Evolutionary conservation across 1,140 invertebrate species (phyloP).

Genomic region (Cyclina sinensis): DNA sequence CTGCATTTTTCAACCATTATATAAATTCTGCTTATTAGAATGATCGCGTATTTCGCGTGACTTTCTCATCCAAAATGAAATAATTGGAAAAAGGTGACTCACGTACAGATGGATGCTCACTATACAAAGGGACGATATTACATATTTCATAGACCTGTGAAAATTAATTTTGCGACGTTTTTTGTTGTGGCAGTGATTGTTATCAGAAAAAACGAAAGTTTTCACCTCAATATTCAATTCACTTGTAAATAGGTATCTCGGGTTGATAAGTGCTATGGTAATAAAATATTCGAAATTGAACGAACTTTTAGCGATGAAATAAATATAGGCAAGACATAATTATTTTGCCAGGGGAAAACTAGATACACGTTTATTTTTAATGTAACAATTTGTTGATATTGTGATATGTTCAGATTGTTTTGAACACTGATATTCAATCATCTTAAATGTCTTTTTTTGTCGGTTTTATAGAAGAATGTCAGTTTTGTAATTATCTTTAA

Average conservation of each 20-base stretch:
- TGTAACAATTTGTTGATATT: conserved; percentile 19
- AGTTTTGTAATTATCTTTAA: not conserved
- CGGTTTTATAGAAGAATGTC: not conserved
- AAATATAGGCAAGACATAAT: not conserved
- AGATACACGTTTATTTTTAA: not conserved
- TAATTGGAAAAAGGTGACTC: not conserved
- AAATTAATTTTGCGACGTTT: not conserved
- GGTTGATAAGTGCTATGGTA: not conserved
- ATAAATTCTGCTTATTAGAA: no score
- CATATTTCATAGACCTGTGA: not conserved
- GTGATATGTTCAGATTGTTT: not conserved
- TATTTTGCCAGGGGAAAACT: not conserved
- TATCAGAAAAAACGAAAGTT: not conserved
- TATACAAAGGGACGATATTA: not conserved
- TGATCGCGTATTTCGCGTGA: not conserved
- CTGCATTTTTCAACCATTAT: no score
- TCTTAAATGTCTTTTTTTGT: not conserved
- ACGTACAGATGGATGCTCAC: not conserved
- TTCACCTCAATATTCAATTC: conserved; percentile 6
- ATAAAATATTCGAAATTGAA: conserved; percentile 8
- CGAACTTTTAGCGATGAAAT: not conserved
- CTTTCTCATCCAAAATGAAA: not conserved
- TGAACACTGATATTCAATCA: conserved; percentile 3
- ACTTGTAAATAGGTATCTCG: not conserved
- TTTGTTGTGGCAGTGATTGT: conserved; percentile 13